A percentile compares a stretch with the other conserved stretches of the same genome.
Conservation (phyloP, 2,113 vertebrate species). For the Scytalopus superciliaris region DNA sequence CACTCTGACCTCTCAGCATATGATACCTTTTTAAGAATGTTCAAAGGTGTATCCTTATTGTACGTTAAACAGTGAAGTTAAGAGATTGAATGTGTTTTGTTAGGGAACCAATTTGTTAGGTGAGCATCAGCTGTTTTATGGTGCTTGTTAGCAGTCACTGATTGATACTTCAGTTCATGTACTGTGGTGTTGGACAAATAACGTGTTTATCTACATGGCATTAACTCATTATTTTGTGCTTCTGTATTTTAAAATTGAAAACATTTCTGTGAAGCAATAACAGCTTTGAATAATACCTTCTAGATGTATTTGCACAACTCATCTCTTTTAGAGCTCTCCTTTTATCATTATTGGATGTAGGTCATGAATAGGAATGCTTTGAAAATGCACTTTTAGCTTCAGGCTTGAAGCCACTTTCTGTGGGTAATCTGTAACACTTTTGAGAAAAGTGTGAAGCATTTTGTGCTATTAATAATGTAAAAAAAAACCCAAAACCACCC, state of each 20-base stretch:
- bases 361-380: not conserved
- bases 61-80: not conserved
- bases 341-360: not conserved
- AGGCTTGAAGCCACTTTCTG: not conserved
- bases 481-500: not conserved
- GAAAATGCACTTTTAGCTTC: not conserved
- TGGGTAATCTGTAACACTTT: not conserved
- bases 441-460: not conserved
- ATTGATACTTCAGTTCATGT: not conserved
- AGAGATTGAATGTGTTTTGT: not conserved
- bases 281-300: not conserved
- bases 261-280: not conserved
- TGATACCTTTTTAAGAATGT: not conserved
- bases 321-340: not conserved
- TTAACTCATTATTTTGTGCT: not conserved
- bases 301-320: not conserved
- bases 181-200: not conserved
- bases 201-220: not conserved
- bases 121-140: not conserved
- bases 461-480: not conserved
- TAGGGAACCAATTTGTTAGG: not conserved
- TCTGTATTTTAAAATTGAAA: not conserved
- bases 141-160: not conserved
- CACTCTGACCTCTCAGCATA: not conserved
- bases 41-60: not conserved